Base-by-base conservation (phyloP, 1,140 invertebrate genomes). In the Mizuhopecten yessoensis region DNA sequence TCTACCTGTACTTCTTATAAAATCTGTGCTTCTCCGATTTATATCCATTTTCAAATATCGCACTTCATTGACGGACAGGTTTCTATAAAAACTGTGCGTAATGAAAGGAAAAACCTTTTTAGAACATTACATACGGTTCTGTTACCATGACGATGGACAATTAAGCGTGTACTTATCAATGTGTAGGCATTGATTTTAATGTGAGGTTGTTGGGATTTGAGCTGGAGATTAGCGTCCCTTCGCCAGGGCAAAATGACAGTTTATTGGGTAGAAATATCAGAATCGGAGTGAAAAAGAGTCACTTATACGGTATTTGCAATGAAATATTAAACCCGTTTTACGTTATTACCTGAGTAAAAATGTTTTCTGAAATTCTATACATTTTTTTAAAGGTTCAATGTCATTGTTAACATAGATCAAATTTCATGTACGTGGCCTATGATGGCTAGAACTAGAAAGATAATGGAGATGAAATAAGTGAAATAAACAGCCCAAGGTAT, bases 101-200 rank as follows among this genome's bases (percentile, higher is more conserved):
- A 29, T 75, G 57, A 75, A 75, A 75, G 57, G 17, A 75, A 29
- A 75, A 75, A 75, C n/a, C n/a, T n/a, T 75, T 75, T n/a, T 75
- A 75, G n/a, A 75, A 75, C n/a, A 75, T 75, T n/a, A 75, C 5
- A 29, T 75, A 75, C n/a, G 23, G n/a, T 75, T 29, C 57, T 75
- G 57, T 75, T 75, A 0, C 57, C 57, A 75, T 75, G n/a, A n/a
- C 23, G n/a, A 75, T 29, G 9, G 20, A 75, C 57, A 75, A 75
- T 75, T 75, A 29, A 75, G 5, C 57, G 29, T 29, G 57, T n/a
- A 75, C 23, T 75, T 75, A 75, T 29, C 57, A 75, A 17, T 29
- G n/a, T 29, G n/a, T 5, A 29, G 57, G 5, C 9, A 17, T 75
- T 75, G 57, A 75, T 75, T 23, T 75, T n/a, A 29, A 75, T 75